Evolutionary conservation across 2,797 vertebrate genomes (phyloP).

Genomic region (Jordanella pulchra): DNA sequence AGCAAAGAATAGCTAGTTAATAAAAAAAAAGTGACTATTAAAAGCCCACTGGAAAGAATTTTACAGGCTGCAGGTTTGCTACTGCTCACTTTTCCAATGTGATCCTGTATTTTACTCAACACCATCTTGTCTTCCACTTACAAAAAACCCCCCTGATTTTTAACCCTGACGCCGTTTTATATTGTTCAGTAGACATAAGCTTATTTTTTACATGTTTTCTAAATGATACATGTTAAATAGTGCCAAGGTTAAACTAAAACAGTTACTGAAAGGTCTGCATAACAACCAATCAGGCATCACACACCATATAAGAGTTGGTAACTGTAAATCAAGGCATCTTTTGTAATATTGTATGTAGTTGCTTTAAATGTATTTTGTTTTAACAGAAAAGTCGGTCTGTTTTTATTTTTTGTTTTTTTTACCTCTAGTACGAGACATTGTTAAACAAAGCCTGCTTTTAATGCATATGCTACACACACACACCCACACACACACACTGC

Average conservation of each 20-base stretch:
- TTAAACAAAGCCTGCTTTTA: constrained; percentile 11
- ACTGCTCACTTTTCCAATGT: neutral
- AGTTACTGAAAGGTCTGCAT: neutral
- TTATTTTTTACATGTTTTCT: neutral
- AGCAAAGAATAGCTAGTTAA: neutral
- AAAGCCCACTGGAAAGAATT: neutral
- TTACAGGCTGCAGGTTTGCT: neutral
- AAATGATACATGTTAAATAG: neutral
- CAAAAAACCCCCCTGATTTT: neutral
- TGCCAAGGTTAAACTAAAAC: neutral
- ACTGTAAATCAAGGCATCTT: constrained; percentile 1
- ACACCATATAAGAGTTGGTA: neutral
- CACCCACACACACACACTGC: neutral
- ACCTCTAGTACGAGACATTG: constrained; percentile 26
- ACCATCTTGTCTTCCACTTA: neutral
- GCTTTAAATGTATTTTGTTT: neutral
- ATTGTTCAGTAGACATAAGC: neutral
- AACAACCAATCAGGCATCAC: neutral
- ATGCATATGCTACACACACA: constrained; percentile 4
- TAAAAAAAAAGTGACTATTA: neutral
- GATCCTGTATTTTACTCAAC: too few relatives aligned
- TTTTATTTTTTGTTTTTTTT: constrained; percentile 2
- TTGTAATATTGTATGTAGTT: neutral
- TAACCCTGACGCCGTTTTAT: neutral
- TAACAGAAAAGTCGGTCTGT: constrained; percentile 15